Percentiles rank a stretch among this genome's conserved stretches.
These are phyloP conservation scores for Spinus pinus DNA, from an alignment of 2,797 vertebrate genomes.

Conservation along the genomic window DNA sequence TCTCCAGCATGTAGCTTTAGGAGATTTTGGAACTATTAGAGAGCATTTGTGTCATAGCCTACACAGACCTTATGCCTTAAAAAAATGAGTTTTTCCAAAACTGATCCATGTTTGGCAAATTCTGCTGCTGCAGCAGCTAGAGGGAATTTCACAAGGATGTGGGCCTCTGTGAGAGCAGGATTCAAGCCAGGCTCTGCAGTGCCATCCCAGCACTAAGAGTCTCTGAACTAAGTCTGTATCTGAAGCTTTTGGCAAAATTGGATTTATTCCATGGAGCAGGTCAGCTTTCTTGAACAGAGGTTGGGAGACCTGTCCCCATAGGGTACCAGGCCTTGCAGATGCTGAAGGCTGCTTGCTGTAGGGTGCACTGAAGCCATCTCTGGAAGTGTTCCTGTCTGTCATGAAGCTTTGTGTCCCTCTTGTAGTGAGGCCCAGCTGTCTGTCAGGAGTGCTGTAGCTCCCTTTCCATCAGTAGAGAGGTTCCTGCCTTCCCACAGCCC, in stretches of 20 bases:
- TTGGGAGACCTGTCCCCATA: fast-evolving
- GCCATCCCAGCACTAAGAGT: background rate
- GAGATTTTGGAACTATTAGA: background rate
- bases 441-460: background rate
- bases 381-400: background rate
- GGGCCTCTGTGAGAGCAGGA: background rate
- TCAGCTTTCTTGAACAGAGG: background rate
- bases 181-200: background rate
- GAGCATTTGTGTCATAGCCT: background rate
- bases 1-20: background rate
- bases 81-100: background rate
- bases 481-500: background rate
- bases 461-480: background rate
- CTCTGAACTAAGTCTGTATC: background rate
- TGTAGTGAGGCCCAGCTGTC: background rate
- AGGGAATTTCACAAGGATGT: background rate
- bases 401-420: background rate
- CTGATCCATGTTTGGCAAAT: background rate
- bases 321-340: fast-evolving
- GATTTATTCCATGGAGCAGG: background rate
- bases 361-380: background rate
- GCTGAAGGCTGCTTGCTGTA: background rate
- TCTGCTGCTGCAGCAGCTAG: background rate
- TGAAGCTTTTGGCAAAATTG: background rate
- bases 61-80: background rate